Conservation (phyloP, 2,113 vertebrate species). For the Nothoprocta perdicaria region DNA sequence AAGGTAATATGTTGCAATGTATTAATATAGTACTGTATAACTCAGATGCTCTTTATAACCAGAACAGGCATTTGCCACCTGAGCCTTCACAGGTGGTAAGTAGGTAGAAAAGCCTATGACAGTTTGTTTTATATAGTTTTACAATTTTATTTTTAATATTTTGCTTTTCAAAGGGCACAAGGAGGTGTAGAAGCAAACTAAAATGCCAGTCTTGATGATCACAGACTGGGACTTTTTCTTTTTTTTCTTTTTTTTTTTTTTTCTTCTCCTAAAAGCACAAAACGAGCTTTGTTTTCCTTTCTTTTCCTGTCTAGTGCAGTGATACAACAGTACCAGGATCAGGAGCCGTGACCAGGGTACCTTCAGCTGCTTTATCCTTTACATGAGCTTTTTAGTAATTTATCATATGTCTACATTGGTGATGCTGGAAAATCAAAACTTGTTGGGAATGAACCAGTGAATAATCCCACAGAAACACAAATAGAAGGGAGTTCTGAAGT, state of each 20-base stretch:
- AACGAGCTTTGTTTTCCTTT: background rate
- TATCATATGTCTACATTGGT: background rate
- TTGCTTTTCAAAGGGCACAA: background rate
- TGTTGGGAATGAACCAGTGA: background rate
- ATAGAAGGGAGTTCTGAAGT: background rate
- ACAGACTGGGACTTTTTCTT: background rate
- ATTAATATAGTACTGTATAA: background rate
- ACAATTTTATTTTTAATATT: background rate
- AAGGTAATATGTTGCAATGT: background rate
- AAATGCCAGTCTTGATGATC: background rate
- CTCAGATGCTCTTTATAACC: background rate
- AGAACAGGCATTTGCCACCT: background rate
- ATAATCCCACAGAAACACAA: background rate
- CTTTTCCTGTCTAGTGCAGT: background rate
- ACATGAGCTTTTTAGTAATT: background rate
- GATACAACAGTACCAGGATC: background rate
- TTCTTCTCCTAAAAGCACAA: background rate
- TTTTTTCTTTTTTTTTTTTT: too few relatives aligned
- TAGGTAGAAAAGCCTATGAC: background rate
- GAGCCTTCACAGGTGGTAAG: background rate
- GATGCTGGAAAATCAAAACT: background rate
- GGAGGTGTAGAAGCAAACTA: background rate
- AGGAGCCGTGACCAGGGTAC: accelerated
- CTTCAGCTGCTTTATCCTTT: background rate
- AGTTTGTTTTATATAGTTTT: background rate